Evolutionary conservation across 2,113 vertebrate genomes (phyloP).

Genomic region (Megaleporinus macrocephalus): DNA sequence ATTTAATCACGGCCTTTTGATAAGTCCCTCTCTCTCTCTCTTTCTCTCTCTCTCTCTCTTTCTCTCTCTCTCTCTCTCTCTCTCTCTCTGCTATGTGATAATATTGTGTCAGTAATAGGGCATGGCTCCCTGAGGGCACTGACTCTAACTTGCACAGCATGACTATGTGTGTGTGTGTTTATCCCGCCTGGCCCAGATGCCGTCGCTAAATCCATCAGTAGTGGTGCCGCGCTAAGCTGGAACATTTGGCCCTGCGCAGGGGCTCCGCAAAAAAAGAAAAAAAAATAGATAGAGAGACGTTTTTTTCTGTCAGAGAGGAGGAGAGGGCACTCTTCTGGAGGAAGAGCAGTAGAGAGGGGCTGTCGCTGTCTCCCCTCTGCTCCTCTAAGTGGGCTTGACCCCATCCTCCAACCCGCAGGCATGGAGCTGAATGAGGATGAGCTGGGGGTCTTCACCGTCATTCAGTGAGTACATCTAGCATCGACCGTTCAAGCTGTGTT

Average conservation of each 20-base stretch:
- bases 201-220: slow-evolving; percentile 50
- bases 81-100: slow-evolving; percentile 38
- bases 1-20: not conserved
- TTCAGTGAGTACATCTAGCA: slow-evolving; percentile 35
- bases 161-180: slow-evolving; percentile 47
- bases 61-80: slow-evolving; percentile 11
- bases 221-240: slow-evolving; percentile 19
- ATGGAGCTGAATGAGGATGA: slow-evolving; percentile 41
- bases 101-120: slow-evolving; percentile 46
- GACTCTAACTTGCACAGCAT: slow-evolving; percentile 57
- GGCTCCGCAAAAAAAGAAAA: not conserved
- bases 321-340: not conserved
- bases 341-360: slow-evolving; percentile 11
- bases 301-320: not conserved
- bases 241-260: slow-evolving; percentile 33
- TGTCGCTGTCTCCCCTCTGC: slow-evolving; percentile 11
- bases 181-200: slow-evolving; percentile 44
- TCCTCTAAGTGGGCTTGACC: not conserved
- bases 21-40: not conserved
- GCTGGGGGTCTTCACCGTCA: slow-evolving; percentile 39
- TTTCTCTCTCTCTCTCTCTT: slow-evolving; percentile 6
- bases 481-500: not conserved
- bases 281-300: not conserved
- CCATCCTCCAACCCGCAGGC: not conserved
- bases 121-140: slow-evolving; percentile 49